phyloP scores from a whole-genome alignment of 2,888 invertebrate species.

The Pristionchus maxplancki region DNA sequence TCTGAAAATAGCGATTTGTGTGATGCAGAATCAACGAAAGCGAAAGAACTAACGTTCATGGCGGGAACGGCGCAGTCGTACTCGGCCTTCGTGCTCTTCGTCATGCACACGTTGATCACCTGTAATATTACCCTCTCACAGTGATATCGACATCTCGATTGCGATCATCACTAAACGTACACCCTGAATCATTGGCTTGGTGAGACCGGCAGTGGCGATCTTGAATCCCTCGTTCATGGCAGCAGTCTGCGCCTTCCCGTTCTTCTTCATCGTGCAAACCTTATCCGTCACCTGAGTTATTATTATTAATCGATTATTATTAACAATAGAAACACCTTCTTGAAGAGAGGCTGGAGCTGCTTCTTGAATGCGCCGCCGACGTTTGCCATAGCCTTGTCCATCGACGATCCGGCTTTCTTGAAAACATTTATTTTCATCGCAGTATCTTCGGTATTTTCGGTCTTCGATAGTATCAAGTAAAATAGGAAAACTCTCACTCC shows the following conservation, averaged over 20 bases:
- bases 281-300: background rate
- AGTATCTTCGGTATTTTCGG: too few species aligned
- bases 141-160: too few species aligned
- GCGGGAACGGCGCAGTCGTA: background rate
- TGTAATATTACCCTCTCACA: background rate
- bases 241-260: background rate
- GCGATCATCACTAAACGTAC: background rate
- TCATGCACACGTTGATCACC: conserved; percentile 36
- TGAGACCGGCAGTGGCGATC: background rate
- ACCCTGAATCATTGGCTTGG: background rate
- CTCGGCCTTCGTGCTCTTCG: conserved; percentile 1
- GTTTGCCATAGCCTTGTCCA: conserved; percentile 18
- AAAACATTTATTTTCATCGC: background rate
- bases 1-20: background rate
- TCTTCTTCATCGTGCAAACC: background rate
- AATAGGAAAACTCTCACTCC: background rate
- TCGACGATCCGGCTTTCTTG: background rate
- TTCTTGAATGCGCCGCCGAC: conserved; percentile 13
- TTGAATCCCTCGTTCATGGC: background rate
- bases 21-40: background rate
- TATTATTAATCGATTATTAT: background rate
- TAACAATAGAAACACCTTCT: background rate
- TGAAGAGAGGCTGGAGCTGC: background rate
- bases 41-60: background rate
- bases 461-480: background rate